These are phyloP conservation scores for Synergus laeviventris DNA, from an alignment of 2,888 invertebrate genomes.

Conservation along the genomic window DNA sequence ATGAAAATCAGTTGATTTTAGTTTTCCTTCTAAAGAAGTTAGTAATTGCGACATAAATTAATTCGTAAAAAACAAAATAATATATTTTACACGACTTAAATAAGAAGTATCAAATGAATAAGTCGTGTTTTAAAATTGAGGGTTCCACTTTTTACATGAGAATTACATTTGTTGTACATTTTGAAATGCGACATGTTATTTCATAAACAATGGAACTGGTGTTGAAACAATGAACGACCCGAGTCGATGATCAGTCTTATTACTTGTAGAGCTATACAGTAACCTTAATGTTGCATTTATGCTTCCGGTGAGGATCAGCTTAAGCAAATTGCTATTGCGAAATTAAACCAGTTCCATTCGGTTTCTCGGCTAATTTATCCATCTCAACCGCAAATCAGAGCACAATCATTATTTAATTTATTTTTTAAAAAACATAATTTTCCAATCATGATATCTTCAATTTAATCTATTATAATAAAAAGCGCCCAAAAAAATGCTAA, in stretches of 20 bases:
- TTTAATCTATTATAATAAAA: neutral
- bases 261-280: slow-evolving; percentile 1
- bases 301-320: slow-evolving; percentile 20
- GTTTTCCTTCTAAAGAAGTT: neutral
- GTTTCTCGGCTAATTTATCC: slow-evolving; percentile 4
- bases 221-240: neutral
- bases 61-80: too few species aligned
- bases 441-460: neutral
- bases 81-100: too few species aligned
- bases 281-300: slow-evolving; percentile 15
- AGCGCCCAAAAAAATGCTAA: neutral
- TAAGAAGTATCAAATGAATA: too few species aligned
- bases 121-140: neutral
- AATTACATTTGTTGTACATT: neutral
- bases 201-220: neutral
- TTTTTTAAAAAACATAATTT: neutral
- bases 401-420: slow-evolving; percentile 20
- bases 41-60: too few species aligned
- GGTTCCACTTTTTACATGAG: neutral
- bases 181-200: neutral
- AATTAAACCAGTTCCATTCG: slow-evolving; percentile 21
- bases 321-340: slow-evolving; percentile 10
- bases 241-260: slow-evolving; percentile 1
- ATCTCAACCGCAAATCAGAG: slow-evolving; percentile 15
- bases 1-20: neutral